A percentile compares a stretch with the other conserved stretches of the same genome.
Evolutionary conservation across 2,888 invertebrate genomes (phyloP).

Genomic region (Macroteleia sp.): DNA sequence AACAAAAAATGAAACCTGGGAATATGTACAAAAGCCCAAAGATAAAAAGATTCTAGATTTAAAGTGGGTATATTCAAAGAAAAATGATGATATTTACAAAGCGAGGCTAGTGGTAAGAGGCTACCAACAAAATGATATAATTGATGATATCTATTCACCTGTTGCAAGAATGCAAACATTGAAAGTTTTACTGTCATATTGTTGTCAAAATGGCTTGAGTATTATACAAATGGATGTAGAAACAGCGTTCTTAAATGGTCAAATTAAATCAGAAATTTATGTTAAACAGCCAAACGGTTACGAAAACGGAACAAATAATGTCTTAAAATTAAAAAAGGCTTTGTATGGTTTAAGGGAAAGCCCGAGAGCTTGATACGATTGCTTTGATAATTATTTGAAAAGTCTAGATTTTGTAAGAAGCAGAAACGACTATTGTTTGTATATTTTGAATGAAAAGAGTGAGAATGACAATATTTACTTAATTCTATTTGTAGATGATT

Average conservation of each 20-base stretch:
- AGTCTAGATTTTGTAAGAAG: constrained; percentile 9
- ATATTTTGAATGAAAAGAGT: constrained; percentile 14
- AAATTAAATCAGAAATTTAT: no score
- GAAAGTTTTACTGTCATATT: no score
- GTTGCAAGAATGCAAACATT: no score
- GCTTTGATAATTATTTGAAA: constrained; percentile 6
- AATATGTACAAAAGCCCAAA: constrained; percentile 39
- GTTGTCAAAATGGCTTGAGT: no score
- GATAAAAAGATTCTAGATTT: constrained; percentile 47
- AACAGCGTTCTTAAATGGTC: no score
- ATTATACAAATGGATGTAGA: no score
- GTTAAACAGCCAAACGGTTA: constrained; percentile 39
- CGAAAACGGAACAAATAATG: constrained; percentile 15
- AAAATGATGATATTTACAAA: constrained; percentile 32
- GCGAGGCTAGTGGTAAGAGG: constrained; percentile 62
- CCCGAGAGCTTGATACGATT: constrained; percentile 18
- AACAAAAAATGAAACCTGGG: constrained; percentile 59
- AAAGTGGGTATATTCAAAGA: constrained; percentile 59
- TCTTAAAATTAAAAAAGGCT: constrained; percentile 14
- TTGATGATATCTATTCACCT: no score
- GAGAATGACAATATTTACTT: constrained; percentile 1
- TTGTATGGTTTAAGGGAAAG: constrained; percentile 28
- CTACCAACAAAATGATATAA: constrained; percentile 39
- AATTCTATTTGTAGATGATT: constrained; percentile 41
- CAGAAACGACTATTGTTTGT: constrained; percentile 15